phyloP scores from a whole-genome alignment of 2,113 vertebrate species.

The Lasiurus borealis region DNA sequence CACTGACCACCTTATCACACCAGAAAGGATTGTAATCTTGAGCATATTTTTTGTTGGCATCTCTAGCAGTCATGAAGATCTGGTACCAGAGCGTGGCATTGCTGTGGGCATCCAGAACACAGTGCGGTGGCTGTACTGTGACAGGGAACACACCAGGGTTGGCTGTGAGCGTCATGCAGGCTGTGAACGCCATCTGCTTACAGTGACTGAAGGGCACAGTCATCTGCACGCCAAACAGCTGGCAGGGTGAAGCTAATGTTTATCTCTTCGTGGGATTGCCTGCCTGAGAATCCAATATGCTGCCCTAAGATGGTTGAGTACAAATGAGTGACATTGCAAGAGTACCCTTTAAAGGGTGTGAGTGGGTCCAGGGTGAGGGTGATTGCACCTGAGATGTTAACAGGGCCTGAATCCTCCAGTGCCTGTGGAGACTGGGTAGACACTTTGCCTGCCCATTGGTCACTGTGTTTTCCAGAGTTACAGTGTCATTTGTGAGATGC shows the following conservation, averaged over 20 bases:
- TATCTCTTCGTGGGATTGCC: constrained; percentile 96
- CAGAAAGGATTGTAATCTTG: constrained; percentile 99
- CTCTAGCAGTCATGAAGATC: constrained; percentile 96
- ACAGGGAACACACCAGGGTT: constrained; percentile 94
- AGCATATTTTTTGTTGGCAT: constrained; percentile 96
- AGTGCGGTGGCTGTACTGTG: constrained; percentile 97
- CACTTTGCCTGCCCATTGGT: constrained; percentile 92
- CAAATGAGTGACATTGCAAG: constrained; percentile 96
- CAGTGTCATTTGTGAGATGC: constrained; percentile 95
- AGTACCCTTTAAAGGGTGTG: constrained; percentile 95
- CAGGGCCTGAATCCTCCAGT: constrained; percentile 93
- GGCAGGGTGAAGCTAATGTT: constrained; percentile 98
- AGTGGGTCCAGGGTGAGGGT: constrained; percentile 96
- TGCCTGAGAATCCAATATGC: constrained; percentile 95
- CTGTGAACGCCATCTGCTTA: constrained; percentile 96
- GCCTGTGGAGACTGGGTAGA: constrained; percentile 93
- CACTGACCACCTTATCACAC: constrained; percentile 99
- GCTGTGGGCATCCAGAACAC: constrained; percentile 95
- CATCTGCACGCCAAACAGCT: constrained; percentile 95
- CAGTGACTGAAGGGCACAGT: constrained; percentile 97
- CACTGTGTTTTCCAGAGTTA: constrained; percentile 93
- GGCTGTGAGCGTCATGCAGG: constrained; percentile 97
- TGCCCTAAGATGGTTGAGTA: constrained; percentile 95
- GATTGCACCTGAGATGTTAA: constrained; percentile 96
- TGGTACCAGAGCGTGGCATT: constrained; percentile 98